Base-by-base conservation (phyloP, 2,888 invertebrate genomes). In the Onthophagus sagittarius region DNA sequence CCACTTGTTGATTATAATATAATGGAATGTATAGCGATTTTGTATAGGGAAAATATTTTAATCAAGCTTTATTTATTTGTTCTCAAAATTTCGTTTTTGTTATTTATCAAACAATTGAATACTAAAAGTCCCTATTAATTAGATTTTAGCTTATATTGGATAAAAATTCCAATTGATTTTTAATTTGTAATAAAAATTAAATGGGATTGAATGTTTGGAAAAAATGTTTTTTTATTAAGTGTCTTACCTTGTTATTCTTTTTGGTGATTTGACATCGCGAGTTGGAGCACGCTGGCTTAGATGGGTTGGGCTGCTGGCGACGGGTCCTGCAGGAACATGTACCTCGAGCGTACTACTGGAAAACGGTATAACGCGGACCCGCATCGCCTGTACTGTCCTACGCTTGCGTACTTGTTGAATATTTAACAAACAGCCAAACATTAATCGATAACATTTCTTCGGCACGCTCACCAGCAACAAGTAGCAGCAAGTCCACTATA, bases 341-440 rank as follows among this genome's bases (percentile, higher is more conserved):
- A 9, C 39, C 39, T 53, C 4, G 39, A 53, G 72, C 72, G 63
- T 72, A 75, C 77, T 71, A 77, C 76, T 75, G 75, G 14, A 33
- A 74, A 69, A 75, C 73, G 71, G 73, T 75, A 76, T 76, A 73
- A 75, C 74, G 74, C 74, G 39, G 39, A 53, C 9, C 23, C 23
- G 67, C 67, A 32, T 32, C 67, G 15, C 32, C 67, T 15, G n/a
- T 32, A 2, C 23, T n/a, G 15, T 67, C 76, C 74, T 75, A 78
- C 79, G 78, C 77, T 77, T 79, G 79, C 79, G 79, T 77, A 75
- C 78, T 79, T 77, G 74, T 76, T 75, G 75, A 72, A 77, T 77
- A 77, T 77, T 78, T 76, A 76, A 76, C 77, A 76, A 76, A 76
- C 77, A 31, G 67, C 39, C 77, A 76, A 74, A 77, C 76, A 73